These are phyloP conservation scores for Phoeniculus purpureus DNA, from an alignment of 2,797 vertebrate genomes.

Conservation along the genomic window DNA sequence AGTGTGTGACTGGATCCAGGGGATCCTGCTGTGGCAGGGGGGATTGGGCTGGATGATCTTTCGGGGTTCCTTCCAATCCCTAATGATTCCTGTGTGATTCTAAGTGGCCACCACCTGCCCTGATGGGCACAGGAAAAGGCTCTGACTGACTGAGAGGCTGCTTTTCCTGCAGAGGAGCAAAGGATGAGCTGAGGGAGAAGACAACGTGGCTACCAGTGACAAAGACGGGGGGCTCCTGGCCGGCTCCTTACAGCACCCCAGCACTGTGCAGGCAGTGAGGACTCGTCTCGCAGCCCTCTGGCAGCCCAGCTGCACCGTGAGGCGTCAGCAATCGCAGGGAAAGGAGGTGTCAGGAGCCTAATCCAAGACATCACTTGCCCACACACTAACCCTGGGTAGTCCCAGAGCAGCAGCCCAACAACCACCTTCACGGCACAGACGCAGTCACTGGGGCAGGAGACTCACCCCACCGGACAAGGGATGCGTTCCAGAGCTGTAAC, in stretches of 20 bases:
- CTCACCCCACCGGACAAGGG: background rate
- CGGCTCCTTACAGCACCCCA: background rate
- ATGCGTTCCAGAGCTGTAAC: background rate
- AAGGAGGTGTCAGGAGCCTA: no score
- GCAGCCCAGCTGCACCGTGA: no score
- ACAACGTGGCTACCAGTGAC: accelerated
- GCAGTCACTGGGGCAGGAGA: background rate
- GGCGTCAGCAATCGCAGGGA: no score
- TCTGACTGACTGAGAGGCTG: background rate
- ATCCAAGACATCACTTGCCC: background rate
- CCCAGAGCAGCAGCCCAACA: background rate
- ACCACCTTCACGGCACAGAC: background rate
- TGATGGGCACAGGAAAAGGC: background rate
- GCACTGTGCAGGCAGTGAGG: background rate
- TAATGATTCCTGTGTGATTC: no score
- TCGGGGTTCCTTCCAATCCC: no score
- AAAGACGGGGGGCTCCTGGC: background rate
- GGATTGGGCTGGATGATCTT: no score
- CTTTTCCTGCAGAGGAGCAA: background rate
- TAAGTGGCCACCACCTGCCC: background rate
- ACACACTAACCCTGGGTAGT: background rate
- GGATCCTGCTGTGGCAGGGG: no score
- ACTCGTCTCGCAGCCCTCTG: background rate
- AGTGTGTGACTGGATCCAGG: no score
- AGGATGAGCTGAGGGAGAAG: background rate